These are phyloP conservation scores for Sitophilus oryzae DNA, from an alignment of 1,140 invertebrate species.

Conservation along the genomic window DNA sequence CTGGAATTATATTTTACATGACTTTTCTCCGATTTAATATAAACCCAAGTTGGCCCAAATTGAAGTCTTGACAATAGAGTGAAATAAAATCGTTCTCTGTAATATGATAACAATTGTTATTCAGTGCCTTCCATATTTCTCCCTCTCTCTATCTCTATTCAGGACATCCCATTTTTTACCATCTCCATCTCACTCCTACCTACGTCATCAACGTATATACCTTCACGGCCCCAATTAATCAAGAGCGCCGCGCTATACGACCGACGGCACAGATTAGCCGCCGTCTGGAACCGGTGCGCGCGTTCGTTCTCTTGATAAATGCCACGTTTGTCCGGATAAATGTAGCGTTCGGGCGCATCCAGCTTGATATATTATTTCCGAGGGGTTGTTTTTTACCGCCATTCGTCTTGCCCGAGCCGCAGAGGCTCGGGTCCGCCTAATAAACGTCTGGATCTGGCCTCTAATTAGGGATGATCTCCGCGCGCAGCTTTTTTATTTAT, in stretches of 20 bases:
- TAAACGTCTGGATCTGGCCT: constrained; percentile 17
- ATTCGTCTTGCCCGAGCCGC: constrained; percentile 27
- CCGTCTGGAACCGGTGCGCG: constrained; percentile 22
- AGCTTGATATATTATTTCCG: constrained; percentile 35
- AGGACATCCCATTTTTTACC: no score
- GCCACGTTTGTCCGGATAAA: constrained; percentile 35
- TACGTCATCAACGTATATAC: background rate
- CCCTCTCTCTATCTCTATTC: no score
- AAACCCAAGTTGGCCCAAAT: no score
- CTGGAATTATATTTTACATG: no score
- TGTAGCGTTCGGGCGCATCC: constrained; percentile 31
- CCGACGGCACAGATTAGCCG: constrained; percentile 23
- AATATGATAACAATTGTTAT: no score
- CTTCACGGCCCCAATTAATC: constrained; percentile 9
- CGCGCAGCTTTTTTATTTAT: background rate
- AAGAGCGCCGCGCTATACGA: constrained; percentile 6
- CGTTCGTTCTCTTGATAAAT: constrained; percentile 36
- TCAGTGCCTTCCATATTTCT: no score
- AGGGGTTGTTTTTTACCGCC: constrained; percentile 30
- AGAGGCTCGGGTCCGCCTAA: constrained; percentile 22
- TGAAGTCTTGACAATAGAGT: no score
- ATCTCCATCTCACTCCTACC: no score
- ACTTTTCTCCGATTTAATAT: no score
- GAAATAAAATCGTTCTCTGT: no score
- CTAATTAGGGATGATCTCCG: background rate